Base-by-base conservation (phyloP, 2,888 invertebrate genomes). In the Agonopterix heracliana region DNA sequence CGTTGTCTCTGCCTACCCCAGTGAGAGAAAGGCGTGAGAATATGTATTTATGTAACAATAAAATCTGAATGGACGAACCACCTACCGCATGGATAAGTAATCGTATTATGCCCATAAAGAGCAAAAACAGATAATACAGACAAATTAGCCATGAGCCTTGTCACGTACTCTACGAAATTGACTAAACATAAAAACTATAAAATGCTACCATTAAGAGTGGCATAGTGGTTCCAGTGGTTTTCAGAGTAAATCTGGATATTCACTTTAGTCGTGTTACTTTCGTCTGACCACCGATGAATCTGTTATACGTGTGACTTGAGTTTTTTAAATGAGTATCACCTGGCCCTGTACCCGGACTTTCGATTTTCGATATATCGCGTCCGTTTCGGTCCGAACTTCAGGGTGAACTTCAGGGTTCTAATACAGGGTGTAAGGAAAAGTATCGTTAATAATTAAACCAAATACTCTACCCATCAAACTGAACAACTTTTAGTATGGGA, bases 21-120 rank as follows among this genome's bases (percentile, higher is more conserved):
- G n/a, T n/a, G n/a, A n/a, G n/a, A n/a, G n/a, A n/a, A n/a, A n/a
- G n/a, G n/a, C n/a, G n/a, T n/a, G n/a, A n/a, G n/a, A n/a, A n/a
- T n/a, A n/a, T n/a, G n/a, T n/a, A n/a, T n/a, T n/a, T n/a, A n/a
- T n/a, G n/a, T n/a, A n/a, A n/a, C n/a, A 41, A 34, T 45, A 49
- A 50, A 50, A 54, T 47, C 44, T 47, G 47, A 38, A n/a, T 38
- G 38, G 38, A n/a, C 3, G 44, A 45, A 45, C 50, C 54, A 80
- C 82, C 81, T 81, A 80, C 82, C 80, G 80, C 81, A 71, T 63
- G 74, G 74, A 71, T 71, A 66, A 68, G 66, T 71, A 74, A 78
- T 75, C 64, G 60, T 64, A 38, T 66, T 68, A 68, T 67, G 46
- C 49, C 50, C 48, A 56, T 43, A 41, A 52, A 58, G 44, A 56